These are phyloP conservation scores for Aleiodes testaceus DNA, from an alignment of 2,888 invertebrate species.

Conservation along the genomic window DNA sequence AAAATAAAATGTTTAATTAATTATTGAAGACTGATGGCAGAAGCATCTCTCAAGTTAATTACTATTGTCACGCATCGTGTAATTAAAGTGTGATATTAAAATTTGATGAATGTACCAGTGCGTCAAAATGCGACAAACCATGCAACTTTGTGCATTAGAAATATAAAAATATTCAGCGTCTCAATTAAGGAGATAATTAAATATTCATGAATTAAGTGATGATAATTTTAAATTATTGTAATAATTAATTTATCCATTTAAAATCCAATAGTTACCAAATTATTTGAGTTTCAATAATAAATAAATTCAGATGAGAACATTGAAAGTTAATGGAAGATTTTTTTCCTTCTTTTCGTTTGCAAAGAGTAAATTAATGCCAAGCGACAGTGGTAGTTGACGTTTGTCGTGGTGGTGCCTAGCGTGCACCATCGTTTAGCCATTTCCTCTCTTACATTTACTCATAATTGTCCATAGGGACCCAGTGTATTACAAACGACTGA, in stretches of 20 bases:
- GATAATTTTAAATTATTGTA: too few relatives aligned
- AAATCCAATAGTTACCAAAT: too few relatives aligned
- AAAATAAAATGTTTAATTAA: too few relatives aligned
- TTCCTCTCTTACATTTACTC: slow-evolving; percentile 48
- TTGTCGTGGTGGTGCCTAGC: slow-evolving; percentile 60
- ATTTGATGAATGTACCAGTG: not conserved
- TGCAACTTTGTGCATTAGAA: not conserved
- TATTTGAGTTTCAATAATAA: too few relatives aligned
- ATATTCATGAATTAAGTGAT: too few relatives aligned
- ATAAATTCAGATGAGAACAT: not conserved
- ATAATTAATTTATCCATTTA: too few relatives aligned
- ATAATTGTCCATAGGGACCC: slow-evolving; percentile 61
- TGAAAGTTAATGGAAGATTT: not conserved
- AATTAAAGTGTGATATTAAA: slow-evolving; percentile 11
- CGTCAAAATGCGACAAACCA: not conserved
- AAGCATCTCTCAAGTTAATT: slow-evolving; percentile 1
- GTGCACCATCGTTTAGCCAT: slow-evolving; percentile 52
- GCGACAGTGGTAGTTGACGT: slow-evolving; percentile 57
- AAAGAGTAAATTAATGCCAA: slow-evolving; percentile 61
- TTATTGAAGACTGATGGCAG: not conserved
- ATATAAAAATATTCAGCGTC: not conserved
- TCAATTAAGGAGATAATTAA: too few relatives aligned
- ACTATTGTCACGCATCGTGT: not conserved
- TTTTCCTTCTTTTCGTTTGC: not conserved
- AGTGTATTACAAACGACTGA: slow-evolving; percentile 21